phyloP scores from a whole-genome alignment of 2,113 vertebrate genomes.

The Blennius ocellaris region DNA sequence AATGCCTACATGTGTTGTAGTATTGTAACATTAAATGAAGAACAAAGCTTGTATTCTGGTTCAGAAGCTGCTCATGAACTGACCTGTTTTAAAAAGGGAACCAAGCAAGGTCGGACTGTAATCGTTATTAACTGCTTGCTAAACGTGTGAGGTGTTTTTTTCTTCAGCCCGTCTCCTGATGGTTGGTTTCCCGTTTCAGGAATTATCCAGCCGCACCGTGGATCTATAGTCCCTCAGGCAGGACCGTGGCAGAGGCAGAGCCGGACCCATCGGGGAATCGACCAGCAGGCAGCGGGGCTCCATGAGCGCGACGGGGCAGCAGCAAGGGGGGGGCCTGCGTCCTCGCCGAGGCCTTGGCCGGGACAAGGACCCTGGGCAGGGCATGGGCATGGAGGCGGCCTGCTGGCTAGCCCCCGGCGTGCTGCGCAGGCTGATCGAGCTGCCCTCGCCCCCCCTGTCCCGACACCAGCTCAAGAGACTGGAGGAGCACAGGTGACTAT shows the following conservation, averaged over 20 bases:
- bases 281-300: slow-evolving; percentile 71
- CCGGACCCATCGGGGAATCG: slow-evolving; percentile 47
- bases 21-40: no score
- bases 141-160: no score
- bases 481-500: slow-evolving; percentile 90
- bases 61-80: no score
- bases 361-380: slow-evolving; percentile 70
- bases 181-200: not conserved
- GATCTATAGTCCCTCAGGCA: slow-evolving; percentile 54
- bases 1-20: no score
- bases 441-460: slow-evolving; percentile 91
- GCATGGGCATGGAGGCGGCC: slow-evolving; percentile 72
- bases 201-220: slow-evolving; percentile 39
- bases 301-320: slow-evolving; percentile 73
- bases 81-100: no score
- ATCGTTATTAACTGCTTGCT: no score
- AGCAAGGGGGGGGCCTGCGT: slow-evolving; percentile 71
- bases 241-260: slow-evolving; percentile 70
- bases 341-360: slow-evolving; percentile 64
- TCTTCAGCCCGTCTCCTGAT: no score
- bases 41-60: no score
- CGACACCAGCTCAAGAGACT: slow-evolving; percentile 96
- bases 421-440: slow-evolving; percentile 89
- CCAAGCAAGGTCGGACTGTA: no score
- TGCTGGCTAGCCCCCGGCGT: slow-evolving; percentile 80